Evolutionary conservation across 2,888 invertebrate species (phyloP).

Genomic region (Ormyrus nitidulus): DNA sequence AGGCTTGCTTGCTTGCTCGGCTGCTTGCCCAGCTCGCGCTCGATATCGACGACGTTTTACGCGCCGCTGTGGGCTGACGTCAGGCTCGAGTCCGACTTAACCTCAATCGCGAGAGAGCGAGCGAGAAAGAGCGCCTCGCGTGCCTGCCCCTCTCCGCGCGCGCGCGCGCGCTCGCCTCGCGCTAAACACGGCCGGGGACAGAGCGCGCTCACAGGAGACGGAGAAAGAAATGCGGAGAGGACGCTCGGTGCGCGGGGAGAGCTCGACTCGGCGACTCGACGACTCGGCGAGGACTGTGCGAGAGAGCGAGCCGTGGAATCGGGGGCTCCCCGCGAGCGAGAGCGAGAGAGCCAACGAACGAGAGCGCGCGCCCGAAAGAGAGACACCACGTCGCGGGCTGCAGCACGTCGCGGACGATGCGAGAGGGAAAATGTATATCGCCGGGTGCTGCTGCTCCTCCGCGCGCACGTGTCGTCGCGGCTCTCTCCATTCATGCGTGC

Average conservation of each 20-base stretch:
- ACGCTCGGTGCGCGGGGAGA: background rate
- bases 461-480: too few species aligned
- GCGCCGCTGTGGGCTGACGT: conserved; percentile 31
- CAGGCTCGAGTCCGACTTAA: conserved; percentile 59
- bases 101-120: conserved; percentile 50
- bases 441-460: too few species aligned
- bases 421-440: too few species aligned
- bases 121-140: background rate
- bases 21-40: background rate
- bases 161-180: too few species aligned
- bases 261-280: conserved; percentile 33
- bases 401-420: background rate
- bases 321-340: background rate
- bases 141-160: too few species aligned
- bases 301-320: background rate
- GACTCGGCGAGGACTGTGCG: conserved; percentile 43
- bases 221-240: background rate
- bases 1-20: background rate
- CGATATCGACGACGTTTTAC: conserved; percentile 16
- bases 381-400: background rate
- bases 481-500: too few species aligned
- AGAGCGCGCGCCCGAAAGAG: background rate
- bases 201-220: background rate
- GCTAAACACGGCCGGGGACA: too few species aligned
- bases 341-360: background rate